phyloP scores from a whole-genome alignment of 2,888 invertebrate genomes.

The Drosophila subquinaria region DNA sequence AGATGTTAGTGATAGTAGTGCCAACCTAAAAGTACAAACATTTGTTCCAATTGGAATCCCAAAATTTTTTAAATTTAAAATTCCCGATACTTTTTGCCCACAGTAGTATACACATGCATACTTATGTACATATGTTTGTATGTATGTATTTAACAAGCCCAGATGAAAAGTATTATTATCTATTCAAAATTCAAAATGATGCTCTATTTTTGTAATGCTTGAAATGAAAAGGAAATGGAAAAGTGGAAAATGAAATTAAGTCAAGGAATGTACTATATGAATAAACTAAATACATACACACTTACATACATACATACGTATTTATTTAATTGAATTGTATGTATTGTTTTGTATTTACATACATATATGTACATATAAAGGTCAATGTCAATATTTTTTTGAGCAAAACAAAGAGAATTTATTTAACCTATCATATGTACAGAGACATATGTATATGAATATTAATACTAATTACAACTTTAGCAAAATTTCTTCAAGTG shows the following conservation, averaged over 20 bases:
- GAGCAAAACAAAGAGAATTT: constrained; percentile 39
- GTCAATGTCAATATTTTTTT: constrained; percentile 31
- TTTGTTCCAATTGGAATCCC: too few relatives aligned
- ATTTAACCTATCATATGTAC: constrained; percentile 26
- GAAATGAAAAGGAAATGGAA: constrained; percentile 14
- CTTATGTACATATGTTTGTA: neutral
- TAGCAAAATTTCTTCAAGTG: constrained; percentile 75
- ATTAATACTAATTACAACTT: constrained; percentile 40
- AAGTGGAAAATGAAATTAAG: constrained; percentile 19
- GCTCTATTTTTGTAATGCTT: constrained; percentile 58
- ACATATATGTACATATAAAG: constrained; percentile 13
- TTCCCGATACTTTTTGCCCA: too few relatives aligned
- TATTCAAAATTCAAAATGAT: constrained; percentile 39
- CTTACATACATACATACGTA: constrained; percentile 4
- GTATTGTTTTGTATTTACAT: neutral
- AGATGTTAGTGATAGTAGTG: too few relatives aligned
- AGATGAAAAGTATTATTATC: constrained; percentile 31
- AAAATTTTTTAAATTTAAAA: too few relatives aligned
- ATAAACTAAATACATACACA: constrained; percentile 7
- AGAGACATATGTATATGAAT: constrained; percentile 24
- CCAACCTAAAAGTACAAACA: too few relatives aligned
- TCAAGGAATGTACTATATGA: constrained; percentile 16
- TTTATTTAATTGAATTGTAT: constrained; percentile 3
- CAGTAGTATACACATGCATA: too few relatives aligned
- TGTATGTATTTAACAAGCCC: constrained; percentile 12